Evolutionary conservation across 2,113 vertebrate genomes (phyloP).

Genomic region (Ammospiza nelsoni): DNA sequence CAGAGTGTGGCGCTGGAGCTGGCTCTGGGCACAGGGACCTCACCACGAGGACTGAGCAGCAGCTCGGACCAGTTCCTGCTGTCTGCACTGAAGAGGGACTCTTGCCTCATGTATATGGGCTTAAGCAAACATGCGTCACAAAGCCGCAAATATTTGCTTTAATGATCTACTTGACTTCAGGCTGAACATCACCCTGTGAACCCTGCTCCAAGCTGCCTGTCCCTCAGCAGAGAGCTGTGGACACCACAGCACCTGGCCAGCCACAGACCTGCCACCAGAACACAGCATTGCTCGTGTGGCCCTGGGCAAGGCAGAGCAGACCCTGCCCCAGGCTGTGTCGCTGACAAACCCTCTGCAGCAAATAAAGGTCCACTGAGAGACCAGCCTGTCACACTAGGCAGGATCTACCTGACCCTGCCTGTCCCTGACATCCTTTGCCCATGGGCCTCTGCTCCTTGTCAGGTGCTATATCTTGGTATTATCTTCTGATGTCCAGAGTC

Average conservation of each 20-base stretch:
- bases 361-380: not conserved
- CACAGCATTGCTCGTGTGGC: accelerated
- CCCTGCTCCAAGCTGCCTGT: not conserved
- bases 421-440: not conserved
- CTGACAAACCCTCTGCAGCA: not conserved
- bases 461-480: accelerated
- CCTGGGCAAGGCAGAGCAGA: not conserved
- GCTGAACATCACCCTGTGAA: not conserved
- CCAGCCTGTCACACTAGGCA: not conserved
- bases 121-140: not conserved
- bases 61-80: not conserved
- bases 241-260: not conserved
- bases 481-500: not conserved
- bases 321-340: not conserved
- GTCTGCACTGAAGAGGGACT: not conserved
- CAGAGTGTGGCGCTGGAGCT: accelerated
- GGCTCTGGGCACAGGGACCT: not conserved
- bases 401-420: not conserved
- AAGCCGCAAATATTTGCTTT: constrained; percentile 27
- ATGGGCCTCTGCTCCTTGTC: not conserved
- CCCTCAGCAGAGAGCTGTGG: not conserved
- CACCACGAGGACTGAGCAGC: not conserved
- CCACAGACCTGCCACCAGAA: not conserved
- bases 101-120: not conserved
- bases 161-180: not conserved